Evolutionary conservation across 1,140 invertebrate species (phyloP).

Genomic region (Dinothrombium tinctorium): DNA sequence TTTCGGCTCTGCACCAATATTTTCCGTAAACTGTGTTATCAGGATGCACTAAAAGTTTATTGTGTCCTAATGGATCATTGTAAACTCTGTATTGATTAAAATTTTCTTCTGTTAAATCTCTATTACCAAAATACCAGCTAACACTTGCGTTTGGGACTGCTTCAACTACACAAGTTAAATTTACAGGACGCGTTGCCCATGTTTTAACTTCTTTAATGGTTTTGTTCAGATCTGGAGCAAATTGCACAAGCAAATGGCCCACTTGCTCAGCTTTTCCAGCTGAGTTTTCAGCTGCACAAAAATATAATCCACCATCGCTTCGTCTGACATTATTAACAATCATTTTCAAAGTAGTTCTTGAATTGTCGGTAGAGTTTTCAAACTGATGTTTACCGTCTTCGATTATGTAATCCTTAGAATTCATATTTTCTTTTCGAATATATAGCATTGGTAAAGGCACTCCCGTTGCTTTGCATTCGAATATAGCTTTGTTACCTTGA

Average conservation of each 20-base stretch:
- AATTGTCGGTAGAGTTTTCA: neutral
- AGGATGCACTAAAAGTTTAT: neutral
- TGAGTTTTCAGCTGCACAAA: slow-evolving; percentile 53
- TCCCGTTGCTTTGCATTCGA: slow-evolving; percentile 48
- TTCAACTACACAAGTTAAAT: slow-evolving; percentile 63
- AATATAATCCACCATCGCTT: slow-evolving; percentile 62
- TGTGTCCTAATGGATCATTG: slow-evolving; percentile 22
- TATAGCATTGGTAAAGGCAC: slow-evolving; percentile 45
- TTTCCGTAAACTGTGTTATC: slow-evolving; percentile 34
- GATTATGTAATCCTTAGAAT: neutral
- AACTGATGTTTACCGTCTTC: neutral
- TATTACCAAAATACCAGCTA: slow-evolving; percentile 37
- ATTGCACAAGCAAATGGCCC: slow-evolving; percentile 30
- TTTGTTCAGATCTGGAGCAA: slow-evolving; percentile 6
- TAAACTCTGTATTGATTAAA: slow-evolving; percentile 23
- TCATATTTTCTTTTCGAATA: slow-evolving; percentile 30
- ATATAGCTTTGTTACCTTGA: slow-evolving; percentile 31
- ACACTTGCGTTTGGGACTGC: slow-evolving; percentile 79
- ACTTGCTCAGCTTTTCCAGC: slow-evolving; percentile 15
- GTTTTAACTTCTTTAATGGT: slow-evolving; percentile 30
- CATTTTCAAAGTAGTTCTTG: neutral
- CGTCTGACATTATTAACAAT: slow-evolving; percentile 22
- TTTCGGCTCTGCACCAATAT: slow-evolving; percentile 59
- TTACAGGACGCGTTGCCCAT: slow-evolving; percentile 50
- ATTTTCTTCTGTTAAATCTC: slow-evolving; percentile 20